phyloP scores from a whole-genome alignment of 2,888 invertebrate genomes.

The Coremacera marginata region DNA sequence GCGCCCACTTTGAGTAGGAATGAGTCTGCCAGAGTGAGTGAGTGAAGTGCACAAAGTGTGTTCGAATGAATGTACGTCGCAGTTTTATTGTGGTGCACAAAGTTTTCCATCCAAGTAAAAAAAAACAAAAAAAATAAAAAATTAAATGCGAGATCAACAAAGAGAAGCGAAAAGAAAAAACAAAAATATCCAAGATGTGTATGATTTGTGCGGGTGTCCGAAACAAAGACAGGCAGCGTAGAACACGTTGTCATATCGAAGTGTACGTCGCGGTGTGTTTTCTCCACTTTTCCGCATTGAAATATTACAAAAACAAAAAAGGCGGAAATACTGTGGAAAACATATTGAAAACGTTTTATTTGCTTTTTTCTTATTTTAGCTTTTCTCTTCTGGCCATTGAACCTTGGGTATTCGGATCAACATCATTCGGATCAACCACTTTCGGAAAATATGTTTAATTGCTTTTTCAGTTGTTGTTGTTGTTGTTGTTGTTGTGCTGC shows the following conservation, averaged over 20 bases:
- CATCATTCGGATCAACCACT: slow-evolving; percentile 36
- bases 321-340: slow-evolving; percentile 44
- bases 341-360: background rate
- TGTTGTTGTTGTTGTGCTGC: too few species aligned
- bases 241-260: slow-evolving; percentile 16
- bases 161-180: background rate
- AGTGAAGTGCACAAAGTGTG: slow-evolving; percentile 2
- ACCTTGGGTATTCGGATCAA: slow-evolving; percentile 9
- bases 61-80: background rate
- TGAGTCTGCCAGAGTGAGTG: background rate
- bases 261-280: background rate
- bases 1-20: background rate
- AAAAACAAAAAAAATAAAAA: background rate
- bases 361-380: too few species aligned
- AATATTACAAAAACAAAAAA: slow-evolving; percentile 20
- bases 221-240: background rate
- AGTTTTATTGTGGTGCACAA: background rate
- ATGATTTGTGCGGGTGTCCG: background rate
- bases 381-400: slow-evolving; percentile 33
- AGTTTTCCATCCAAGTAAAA: background rate
- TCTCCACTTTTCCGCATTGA: slow-evolving; percentile 13
- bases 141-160: background rate
- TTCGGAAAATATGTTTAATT: slow-evolving; percentile 1
- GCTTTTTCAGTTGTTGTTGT: too few species aligned
- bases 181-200: background rate